phyloP scores from a whole-genome alignment of 2,888 invertebrate species.

The Erebia palarica region DNA sequence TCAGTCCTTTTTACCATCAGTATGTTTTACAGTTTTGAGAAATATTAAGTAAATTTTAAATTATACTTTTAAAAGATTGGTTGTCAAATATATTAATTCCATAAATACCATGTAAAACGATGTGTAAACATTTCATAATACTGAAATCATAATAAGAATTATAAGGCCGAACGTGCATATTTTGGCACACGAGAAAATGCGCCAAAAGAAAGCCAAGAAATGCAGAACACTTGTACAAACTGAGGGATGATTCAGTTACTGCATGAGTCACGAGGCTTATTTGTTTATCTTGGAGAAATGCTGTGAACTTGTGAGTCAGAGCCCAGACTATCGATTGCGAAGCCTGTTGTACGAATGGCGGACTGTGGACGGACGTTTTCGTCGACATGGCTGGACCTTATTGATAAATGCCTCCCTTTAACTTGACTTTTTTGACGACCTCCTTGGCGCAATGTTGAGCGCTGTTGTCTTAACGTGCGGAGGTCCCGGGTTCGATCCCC shows the following conservation, averaged over 20 bases:
- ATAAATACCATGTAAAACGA: too few relatives aligned
- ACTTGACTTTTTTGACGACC: too few relatives aligned
- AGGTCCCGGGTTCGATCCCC: too few relatives aligned
- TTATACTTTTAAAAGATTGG: too few relatives aligned
- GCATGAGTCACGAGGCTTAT: not conserved
- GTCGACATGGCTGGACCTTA: not conserved
- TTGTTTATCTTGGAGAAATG: conserved; percentile 16
- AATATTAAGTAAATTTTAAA: too few relatives aligned
- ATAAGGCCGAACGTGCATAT: not conserved
- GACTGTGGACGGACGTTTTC: not conserved
- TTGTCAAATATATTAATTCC: too few relatives aligned
- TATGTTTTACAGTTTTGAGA: too few relatives aligned
- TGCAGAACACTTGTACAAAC: not conserved
- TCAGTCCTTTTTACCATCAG: not conserved
- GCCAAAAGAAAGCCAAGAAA: not conserved
- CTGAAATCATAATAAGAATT: too few relatives aligned
- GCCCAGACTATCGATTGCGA: conserved; percentile 5
- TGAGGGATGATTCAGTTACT: conserved; percentile 11
- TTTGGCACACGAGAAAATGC: not conserved
- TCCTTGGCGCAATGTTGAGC: too few relatives aligned
- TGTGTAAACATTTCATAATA: too few relatives aligned
- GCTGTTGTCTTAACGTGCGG: too few relatives aligned
- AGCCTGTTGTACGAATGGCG: not conserved
- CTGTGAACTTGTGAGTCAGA: conserved; percentile 2
- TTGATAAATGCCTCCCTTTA: not conserved